Evolutionary conservation across 1,140 invertebrate genomes (phyloP).

Genomic region (Papilio xuthus): DNA sequence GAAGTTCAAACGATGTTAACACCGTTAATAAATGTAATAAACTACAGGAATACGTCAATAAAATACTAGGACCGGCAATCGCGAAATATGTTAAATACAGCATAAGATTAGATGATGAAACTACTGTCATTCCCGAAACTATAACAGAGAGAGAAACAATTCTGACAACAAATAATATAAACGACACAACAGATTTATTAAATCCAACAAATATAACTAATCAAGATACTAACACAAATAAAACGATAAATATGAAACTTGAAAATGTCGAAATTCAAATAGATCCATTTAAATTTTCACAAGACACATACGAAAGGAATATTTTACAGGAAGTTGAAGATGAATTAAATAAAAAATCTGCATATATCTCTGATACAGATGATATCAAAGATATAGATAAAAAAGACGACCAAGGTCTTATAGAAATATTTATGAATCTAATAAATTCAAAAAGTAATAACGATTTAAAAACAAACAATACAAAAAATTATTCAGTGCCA

Average conservation of each 20-base stretch:
- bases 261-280: slow-evolving; percentile 42
- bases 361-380: slow-evolving; percentile 31
- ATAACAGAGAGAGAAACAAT: slow-evolving; percentile 29
- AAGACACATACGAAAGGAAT: slow-evolving; percentile 56
- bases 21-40: slow-evolving; percentile 83
- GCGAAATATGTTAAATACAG: slow-evolving; percentile 63
- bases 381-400: neutral
- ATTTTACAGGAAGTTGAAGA: slow-evolving; percentile 57
- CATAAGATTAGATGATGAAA: slow-evolving; percentile 43
- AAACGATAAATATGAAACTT: slow-evolving; percentile 35
- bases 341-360: slow-evolving; percentile 54
- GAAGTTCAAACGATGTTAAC: slow-evolving; percentile 87
- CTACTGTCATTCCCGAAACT: neutral
- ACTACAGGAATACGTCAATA: slow-evolving; percentile 83
- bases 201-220: neutral
- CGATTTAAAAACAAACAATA: neutral
- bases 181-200: neutral
- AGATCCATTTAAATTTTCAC: slow-evolving; percentile 57
- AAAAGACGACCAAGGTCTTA: neutral
- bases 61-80: slow-evolving; percentile 83
- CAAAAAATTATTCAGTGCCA: neutral
- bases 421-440: slow-evolving; percentile 28
- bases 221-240: slow-evolving; percentile 20
- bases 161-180: slow-evolving; percentile 22
- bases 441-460: slow-evolving; percentile 13